Conservation (phyloP, 2,888 invertebrate species). For the Carabus problematicus region DNA sequence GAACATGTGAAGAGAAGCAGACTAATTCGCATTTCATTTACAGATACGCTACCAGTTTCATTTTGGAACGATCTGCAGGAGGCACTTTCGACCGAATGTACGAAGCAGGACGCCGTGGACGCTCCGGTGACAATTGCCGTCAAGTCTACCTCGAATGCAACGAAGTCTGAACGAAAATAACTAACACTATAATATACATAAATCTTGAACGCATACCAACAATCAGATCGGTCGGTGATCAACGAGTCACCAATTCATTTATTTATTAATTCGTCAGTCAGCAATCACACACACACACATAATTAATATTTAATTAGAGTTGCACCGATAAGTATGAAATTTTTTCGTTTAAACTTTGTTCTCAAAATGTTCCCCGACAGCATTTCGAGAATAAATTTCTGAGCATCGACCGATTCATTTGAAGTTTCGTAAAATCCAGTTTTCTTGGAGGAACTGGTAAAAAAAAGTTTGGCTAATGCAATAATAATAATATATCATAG, state of each 20-base stretch:
- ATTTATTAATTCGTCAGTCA: slow-evolving; percentile 16
- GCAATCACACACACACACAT: slow-evolving; percentile 6
- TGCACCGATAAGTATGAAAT: no score
- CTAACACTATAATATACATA: background rate
- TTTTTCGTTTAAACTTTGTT: no score
- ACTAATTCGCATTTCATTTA: no score
- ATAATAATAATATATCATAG: slow-evolving; percentile 3
- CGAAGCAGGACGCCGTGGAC: slow-evolving; percentile 85
- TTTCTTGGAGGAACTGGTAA: background rate
- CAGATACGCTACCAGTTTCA: slow-evolving; percentile 87
- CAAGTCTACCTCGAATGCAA: slow-evolving; percentile 87
- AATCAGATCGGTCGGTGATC: slow-evolving; percentile 23
- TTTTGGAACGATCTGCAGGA: slow-evolving; percentile 76
- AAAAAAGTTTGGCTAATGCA: slow-evolving; percentile 23
- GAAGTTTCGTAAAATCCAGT: background rate
- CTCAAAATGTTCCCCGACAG: no score
- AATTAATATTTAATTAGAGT: no score
- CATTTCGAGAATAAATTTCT: no score
- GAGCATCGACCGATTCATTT: no score
- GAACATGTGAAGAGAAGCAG: background rate
- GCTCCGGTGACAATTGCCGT: slow-evolving; percentile 86
- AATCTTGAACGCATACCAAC: slow-evolving; percentile 5
- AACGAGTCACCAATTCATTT: slow-evolving; percentile 16
- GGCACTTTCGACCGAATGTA: slow-evolving; percentile 80
- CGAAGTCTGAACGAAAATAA: slow-evolving; percentile 72